Conservation (phyloP, 2,888 invertebrate genomes). For the Volucella bombylans region DNA sequence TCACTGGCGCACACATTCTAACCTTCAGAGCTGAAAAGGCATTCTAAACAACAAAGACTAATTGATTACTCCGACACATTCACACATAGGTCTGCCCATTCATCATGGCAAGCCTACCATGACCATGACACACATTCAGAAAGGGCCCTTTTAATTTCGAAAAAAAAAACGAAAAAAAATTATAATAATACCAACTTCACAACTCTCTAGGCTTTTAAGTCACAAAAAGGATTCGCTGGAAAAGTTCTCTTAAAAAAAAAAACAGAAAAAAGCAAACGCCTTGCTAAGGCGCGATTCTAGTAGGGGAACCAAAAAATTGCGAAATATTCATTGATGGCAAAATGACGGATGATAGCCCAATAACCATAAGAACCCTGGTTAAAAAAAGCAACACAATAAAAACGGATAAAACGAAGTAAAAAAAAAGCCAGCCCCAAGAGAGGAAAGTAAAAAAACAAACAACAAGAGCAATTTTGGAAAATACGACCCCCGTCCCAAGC, state of each 20-base stretch:
- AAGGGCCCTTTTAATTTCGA: not conserved
- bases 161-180: not conserved
- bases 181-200: not conserved
- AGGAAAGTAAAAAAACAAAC: conserved; percentile 27
- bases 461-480: conserved; percentile 69
- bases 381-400: conserved; percentile 49
- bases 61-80: conserved; percentile 29
- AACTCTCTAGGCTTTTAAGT: conserved; percentile 39
- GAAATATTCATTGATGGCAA: conserved; percentile 55
- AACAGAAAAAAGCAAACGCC: not conserved
- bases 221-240: conserved; percentile 19
- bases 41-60: conserved; percentile 16
- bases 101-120: conserved; percentile 26
- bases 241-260: not conserved
- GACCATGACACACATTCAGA: conserved; percentile 35
- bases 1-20: not conserved
- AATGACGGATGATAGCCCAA: conserved; percentile 69
- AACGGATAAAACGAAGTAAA: conserved; percentile 20
- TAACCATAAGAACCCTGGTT: conserved; percentile 53
- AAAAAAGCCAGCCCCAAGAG: not conserved
- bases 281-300: not conserved
- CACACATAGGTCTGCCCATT: not conserved
- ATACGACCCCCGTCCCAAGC: conserved; percentile 26
- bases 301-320: conserved; percentile 42
- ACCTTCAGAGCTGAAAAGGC: not conserved